Percentiles rank a stretch among this genome's conserved stretches.
These are phyloP conservation scores for Chrysolina oricalcia DNA, from an alignment of 2,888 invertebrate species.

Conservation along the genomic window DNA sequence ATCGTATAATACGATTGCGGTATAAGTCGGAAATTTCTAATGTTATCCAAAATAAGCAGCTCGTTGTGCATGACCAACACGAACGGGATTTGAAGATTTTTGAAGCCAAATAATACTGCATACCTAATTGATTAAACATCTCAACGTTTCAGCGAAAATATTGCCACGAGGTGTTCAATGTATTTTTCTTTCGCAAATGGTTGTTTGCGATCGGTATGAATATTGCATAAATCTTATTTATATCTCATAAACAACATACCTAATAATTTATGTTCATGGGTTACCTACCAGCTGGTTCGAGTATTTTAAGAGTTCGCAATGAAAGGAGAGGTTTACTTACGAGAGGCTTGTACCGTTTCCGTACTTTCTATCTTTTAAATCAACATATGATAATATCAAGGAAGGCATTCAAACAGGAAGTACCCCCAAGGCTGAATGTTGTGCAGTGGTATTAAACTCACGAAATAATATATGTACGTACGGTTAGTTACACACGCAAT, in stretches of 20 bases:
- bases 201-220: constrained; percentile 4
- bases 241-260: constrained; percentile 29
- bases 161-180: not conserved
- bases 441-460: constrained; percentile 33
- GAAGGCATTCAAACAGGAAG: constrained; percentile 41
- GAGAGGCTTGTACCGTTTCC: constrained; percentile 30
- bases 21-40: too few species aligned
- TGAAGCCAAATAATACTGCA: too few species aligned
- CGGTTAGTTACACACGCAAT: constrained; percentile 27
- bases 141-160: not conserved
- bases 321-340: constrained; percentile 33
- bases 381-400: constrained; percentile 38
- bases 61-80: too few species aligned
- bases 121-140: too few species aligned
- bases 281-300: constrained; percentile 34
- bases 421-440: constrained; percentile 34
- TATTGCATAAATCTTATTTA: constrained; percentile 34
- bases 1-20: too few species aligned
- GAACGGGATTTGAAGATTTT: too few species aligned
- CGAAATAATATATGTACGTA: constrained; percentile 39
- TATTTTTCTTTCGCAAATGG: not conserved
- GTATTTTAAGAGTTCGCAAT: constrained; percentile 24
- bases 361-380: constrained; percentile 42
- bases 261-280: constrained; percentile 35
- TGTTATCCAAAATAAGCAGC: too few species aligned